Percentiles rank a stretch among this genome's conserved stretches.
These are phyloP conservation scores for Rhabdornis inornatus DNA, from an alignment of 2,113 vertebrate genomes.

Conservation along the genomic window DNA sequence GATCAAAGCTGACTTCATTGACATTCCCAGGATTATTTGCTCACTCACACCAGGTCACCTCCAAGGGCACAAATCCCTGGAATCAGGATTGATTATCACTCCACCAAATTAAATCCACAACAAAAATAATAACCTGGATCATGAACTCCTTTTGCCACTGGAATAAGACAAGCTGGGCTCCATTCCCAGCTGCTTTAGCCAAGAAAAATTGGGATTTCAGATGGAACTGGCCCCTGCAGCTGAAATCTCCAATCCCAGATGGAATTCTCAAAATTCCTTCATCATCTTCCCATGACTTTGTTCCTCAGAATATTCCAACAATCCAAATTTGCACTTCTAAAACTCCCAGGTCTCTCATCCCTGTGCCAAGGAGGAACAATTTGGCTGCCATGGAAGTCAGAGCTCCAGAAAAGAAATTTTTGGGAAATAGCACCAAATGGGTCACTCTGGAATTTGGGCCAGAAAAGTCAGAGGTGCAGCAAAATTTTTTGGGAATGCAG, in stretches of 20 bases:
- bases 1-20: neutral
- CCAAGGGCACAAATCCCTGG: neutral
- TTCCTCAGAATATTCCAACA: neutral
- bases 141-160: neutral
- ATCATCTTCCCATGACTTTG: neutral
- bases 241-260: neutral
- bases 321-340: neutral
- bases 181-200: neutral
- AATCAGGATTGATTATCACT: slow-evolving; percentile 22
- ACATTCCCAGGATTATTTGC: neutral
- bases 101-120: neutral
- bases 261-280: neutral
- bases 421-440: neutral
- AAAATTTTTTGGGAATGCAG: neutral
- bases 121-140: neutral
- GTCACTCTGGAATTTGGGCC: too few species aligned
- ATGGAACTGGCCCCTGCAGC: neutral
- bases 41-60: neutral
- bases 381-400: neutral
- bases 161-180: slow-evolving; percentile 13
- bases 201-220: neutral
- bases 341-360: neutral
- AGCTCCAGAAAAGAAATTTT: neutral
- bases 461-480: rapidly evolving
- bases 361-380: neutral